Percentiles rank a stretch among this genome's conserved stretches.
Evolutionary conservation across 2,113 vertebrate species (phyloP).

Genomic region (Tapirus terrestris): DNA sequence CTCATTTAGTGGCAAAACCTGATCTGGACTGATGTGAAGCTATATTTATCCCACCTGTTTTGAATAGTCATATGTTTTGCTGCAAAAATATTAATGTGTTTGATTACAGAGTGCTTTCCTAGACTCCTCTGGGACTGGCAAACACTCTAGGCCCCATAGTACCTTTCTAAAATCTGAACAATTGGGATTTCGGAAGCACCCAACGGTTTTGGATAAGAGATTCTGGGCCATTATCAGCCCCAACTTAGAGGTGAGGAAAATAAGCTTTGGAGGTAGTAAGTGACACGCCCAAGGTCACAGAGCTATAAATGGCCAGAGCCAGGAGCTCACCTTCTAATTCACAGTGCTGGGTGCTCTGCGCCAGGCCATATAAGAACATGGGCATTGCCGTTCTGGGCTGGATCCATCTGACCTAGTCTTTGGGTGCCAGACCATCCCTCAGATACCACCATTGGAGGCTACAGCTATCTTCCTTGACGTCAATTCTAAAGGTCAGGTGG

Average conservation of each 20-base stretch:
- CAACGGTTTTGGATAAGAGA: background rate
- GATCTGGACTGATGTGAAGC: slow-evolving; percentile 41
- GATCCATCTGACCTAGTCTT: slow-evolving; percentile 72
- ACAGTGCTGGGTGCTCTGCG: background rate
- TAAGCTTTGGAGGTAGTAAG: background rate
- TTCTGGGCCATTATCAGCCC: background rate
- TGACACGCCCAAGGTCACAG: slow-evolving; percentile 16
- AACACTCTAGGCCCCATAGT: background rate
- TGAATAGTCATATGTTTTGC: slow-evolving; percentile 81
- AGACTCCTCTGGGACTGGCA: background rate
- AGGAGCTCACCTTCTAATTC: background rate
- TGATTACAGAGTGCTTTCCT: slow-evolving; percentile 72
- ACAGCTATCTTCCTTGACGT: slow-evolving; percentile 67
- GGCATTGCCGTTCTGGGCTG: slow-evolving; percentile 34
- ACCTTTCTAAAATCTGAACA: background rate
- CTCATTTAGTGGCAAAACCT: slow-evolving; percentile 59
- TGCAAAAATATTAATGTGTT: slow-evolving; percentile 77
- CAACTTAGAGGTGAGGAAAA: background rate
- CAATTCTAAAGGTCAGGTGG: slow-evolving; percentile 78
- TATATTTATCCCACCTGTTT: slow-evolving; percentile 73
- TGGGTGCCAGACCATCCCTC: slow-evolving; percentile 12
- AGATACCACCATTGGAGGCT: slow-evolving; percentile 33
- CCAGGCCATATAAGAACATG: slow-evolving; percentile 78
- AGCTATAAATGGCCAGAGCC: slow-evolving; percentile 48
- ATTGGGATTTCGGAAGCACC: background rate